A percentile compares a stretch with the other conserved stretches of the same genome.
phyloP scores from a whole-genome alignment of 1,140 invertebrate species.

The Vanessa atalanta region DNA sequence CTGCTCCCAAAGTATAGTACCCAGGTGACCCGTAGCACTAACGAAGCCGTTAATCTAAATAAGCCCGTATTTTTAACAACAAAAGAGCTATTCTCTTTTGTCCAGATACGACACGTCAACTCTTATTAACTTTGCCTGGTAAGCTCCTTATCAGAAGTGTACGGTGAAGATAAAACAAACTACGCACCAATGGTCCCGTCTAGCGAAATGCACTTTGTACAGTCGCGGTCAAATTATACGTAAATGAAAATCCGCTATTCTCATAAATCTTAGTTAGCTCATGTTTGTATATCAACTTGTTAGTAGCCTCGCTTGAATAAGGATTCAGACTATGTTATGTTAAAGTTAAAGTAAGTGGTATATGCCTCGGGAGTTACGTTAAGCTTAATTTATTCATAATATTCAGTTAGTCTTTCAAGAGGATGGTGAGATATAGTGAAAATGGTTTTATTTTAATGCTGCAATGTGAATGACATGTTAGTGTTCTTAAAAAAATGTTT shows the following conservation, averaged over 20 bases:
- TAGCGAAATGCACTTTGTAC: slow-evolving; percentile 57
- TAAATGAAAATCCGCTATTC: neutral
- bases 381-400: slow-evolving; percentile 7
- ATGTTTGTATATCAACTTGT: slow-evolving; percentile 1
- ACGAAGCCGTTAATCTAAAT: slow-evolving; percentile 45
- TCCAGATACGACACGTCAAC: slow-evolving; percentile 44
- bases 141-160: slow-evolving; percentile 75
- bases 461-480: neutral
- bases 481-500: neutral
- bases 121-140: slow-evolving; percentile 70
- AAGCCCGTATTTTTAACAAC: slow-evolving; percentile 45
- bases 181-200: slow-evolving; percentile 56
- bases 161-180: slow-evolving; percentile 70
- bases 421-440: neutral
- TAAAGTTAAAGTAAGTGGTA: slow-evolving; percentile 1
- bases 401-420: slow-evolving; percentile 10
- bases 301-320: neutral
- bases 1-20: slow-evolving; percentile 46
- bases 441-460: too few species aligned
- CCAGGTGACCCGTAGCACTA: slow-evolving; percentile 49
- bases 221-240: slow-evolving; percentile 14
- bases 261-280: neutral
- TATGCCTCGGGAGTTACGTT: neutral
- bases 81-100: slow-evolving; percentile 56
- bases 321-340: slow-evolving; percentile 3